Percentiles rank a stretch among this genome's conserved stretches.
phyloP scores from a whole-genome alignment of 64 coral and sea anemone genomes.

The Acropora tenuis region DNA sequence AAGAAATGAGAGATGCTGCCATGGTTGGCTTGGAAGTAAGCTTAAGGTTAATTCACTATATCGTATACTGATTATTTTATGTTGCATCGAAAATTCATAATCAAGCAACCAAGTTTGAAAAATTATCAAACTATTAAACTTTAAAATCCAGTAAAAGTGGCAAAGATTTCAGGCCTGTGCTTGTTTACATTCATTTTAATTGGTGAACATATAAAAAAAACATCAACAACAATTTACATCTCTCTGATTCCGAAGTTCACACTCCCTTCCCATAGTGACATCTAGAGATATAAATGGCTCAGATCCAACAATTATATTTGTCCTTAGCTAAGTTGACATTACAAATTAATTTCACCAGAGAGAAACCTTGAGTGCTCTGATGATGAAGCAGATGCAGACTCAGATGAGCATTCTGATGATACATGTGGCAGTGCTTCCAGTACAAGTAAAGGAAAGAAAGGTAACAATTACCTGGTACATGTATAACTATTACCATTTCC shows the following conservation, averaged over 20 bases:
- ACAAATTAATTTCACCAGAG: neutral
- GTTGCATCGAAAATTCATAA: too few relatives aligned
- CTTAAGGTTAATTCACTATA: neutral
- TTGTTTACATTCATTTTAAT: too few relatives aligned
- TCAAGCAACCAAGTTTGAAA: too few relatives aligned
- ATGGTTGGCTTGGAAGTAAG: constrained; percentile 52
- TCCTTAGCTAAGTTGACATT: neutral
- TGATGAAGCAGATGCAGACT: constrained; percentile 7
- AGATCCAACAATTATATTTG: neutral
- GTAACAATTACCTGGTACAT: neutral
- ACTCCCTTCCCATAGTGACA: neutral
- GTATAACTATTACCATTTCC: neutral
- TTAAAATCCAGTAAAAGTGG: too few relatives aligned
- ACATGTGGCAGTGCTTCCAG: constrained; percentile 21
- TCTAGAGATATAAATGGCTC: neutral
- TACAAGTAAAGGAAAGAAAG: constrained; percentile 27
- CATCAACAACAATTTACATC: too few relatives aligned
- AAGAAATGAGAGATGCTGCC: constrained; percentile 57
- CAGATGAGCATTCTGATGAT: constrained; percentile 5
- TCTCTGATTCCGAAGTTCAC: too few relatives aligned
- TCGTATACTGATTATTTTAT: neutral
- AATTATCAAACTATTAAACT: too few relatives aligned
- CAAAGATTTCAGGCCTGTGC: too few relatives aligned
- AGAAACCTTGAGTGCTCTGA: neutral
- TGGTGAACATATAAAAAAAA: too few relatives aligned